phyloP scores from a whole-genome alignment of 2,888 invertebrate genomes.

The Amiota mariae region DNA sequence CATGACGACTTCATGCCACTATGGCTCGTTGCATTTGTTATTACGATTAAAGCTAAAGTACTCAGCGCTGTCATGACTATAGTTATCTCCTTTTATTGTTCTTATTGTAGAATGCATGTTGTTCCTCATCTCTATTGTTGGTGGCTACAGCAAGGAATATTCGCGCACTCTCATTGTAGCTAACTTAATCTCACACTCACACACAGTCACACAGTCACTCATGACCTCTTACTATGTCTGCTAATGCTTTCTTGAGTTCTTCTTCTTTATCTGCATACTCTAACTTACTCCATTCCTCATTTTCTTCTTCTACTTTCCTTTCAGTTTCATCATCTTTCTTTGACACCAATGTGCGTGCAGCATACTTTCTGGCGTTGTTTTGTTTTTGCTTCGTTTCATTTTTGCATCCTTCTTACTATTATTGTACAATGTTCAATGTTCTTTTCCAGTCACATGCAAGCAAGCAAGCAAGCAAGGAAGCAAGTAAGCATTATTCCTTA shows the following conservation, averaged over 20 bases:
- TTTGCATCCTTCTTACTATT: not conserved
- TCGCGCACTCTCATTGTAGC: slow-evolving; percentile 53
- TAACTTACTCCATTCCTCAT: too few relatives aligned
- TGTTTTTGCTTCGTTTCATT: not conserved
- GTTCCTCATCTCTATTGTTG: not conserved
- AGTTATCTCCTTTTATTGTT: not conserved
- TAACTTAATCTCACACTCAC: slow-evolving; percentile 54
- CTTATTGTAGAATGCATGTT: not conserved
- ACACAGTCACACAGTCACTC: too few relatives aligned
- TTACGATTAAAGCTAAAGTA: slow-evolving; percentile 62
- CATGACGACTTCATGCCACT: slow-evolving; percentile 15
- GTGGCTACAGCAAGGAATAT: slow-evolving; percentile 25
- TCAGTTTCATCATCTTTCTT: too few relatives aligned
- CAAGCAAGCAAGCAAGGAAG: too few relatives aligned
- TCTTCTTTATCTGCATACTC: too few relatives aligned
- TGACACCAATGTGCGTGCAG: slow-evolving; percentile 32
- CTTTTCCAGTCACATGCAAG: not conserved
- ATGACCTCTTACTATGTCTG: too few relatives aligned
- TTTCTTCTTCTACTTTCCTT: too few relatives aligned
- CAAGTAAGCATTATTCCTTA: not conserved
- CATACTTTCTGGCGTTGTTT: slow-evolving; percentile 3
- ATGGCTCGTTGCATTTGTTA: slow-evolving; percentile 58
- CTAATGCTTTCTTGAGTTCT: too few relatives aligned
- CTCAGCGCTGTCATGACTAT: slow-evolving; percentile 50
- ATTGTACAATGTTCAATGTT: not conserved